Conservation (phyloP, 2,113 vertebrate genomes). For the Peromyscus maniculatus region DNA sequence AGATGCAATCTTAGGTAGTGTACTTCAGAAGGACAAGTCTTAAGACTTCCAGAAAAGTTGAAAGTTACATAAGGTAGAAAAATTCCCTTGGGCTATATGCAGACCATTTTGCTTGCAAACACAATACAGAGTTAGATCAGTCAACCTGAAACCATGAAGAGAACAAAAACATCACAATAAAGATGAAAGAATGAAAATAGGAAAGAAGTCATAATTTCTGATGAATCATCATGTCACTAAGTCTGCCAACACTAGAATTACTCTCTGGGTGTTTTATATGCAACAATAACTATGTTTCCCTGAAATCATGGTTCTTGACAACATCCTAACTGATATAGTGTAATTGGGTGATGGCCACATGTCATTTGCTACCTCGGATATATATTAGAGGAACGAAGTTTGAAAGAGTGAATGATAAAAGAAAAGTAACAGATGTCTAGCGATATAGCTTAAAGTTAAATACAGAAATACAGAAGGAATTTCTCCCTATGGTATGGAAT, state of each 20-base stretch:
- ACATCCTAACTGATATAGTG: background rate
- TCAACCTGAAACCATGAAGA: background rate
- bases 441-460: background rate
- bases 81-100: background rate
- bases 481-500: background rate
- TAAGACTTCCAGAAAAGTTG: background rate
- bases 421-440: background rate
- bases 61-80: background rate
- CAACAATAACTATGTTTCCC: background rate
- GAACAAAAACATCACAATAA: background rate
- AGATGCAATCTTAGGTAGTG: background rate
- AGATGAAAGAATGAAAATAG: background rate
- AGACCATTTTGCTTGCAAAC: background rate
- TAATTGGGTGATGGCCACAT: background rate
- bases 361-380: background rate
- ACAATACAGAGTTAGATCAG: background rate
- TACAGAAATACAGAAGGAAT: background rate
- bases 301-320: constrained; percentile 18
- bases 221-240: background rate
- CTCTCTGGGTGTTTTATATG: background rate
- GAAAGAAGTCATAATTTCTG: background rate
- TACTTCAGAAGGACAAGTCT: background rate
- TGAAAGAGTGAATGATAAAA: background rate
- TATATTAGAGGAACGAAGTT: background rate
- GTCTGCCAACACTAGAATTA: background rate